phyloP scores from a whole-genome alignment of 2,888 invertebrate species.

The Spodoptera littoralis region DNA sequence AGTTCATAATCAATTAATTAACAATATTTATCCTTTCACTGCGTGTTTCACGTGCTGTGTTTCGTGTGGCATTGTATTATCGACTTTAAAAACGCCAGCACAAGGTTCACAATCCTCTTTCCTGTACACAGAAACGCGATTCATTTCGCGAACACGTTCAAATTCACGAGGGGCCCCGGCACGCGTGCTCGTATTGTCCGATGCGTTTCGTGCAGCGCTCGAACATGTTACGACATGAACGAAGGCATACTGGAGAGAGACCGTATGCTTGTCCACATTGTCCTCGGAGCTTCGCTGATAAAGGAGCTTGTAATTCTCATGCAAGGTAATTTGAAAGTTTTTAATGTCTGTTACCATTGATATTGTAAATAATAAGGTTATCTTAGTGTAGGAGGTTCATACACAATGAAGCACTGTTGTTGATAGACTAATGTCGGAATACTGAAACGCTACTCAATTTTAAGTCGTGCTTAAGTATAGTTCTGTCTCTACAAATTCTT shows the following conservation, averaged over 20 bases:
- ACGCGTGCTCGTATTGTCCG: conserved; percentile 89
- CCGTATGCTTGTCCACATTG: conserved; percentile 88
- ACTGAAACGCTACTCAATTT: too few relatives aligned
- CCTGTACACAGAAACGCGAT: conserved; percentile 81
- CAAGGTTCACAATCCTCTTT: not conserved
- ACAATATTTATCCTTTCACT: too few relatives aligned
- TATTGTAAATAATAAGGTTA: too few relatives aligned
- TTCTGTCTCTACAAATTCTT: too few relatives aligned
- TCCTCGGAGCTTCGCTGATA: conserved; percentile 87
- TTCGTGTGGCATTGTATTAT: too few relatives aligned
- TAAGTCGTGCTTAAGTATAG: too few relatives aligned
- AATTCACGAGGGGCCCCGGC: conserved; percentile 89
- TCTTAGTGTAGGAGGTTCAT: too few relatives aligned
- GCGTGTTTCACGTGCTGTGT: too few relatives aligned
- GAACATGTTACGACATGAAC: conserved; percentile 88
- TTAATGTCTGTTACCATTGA: not conserved
- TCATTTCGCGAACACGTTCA: conserved; percentile 89
- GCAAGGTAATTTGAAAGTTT: conserved; percentile 67
- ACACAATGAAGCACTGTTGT: too few relatives aligned
- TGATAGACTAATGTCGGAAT: too few relatives aligned
- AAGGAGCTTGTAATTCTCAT: conserved; percentile 88
- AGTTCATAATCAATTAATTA: too few relatives aligned
- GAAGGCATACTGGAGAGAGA: conserved; percentile 88
- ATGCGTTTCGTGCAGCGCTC: conserved; percentile 89
- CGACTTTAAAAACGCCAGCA: not conserved